Evolutionary conservation across 2,888 invertebrate genomes (phyloP), one percentile per base, ranked within the genome.

Genomic region (Willowsia nigromaculata): DNA sequence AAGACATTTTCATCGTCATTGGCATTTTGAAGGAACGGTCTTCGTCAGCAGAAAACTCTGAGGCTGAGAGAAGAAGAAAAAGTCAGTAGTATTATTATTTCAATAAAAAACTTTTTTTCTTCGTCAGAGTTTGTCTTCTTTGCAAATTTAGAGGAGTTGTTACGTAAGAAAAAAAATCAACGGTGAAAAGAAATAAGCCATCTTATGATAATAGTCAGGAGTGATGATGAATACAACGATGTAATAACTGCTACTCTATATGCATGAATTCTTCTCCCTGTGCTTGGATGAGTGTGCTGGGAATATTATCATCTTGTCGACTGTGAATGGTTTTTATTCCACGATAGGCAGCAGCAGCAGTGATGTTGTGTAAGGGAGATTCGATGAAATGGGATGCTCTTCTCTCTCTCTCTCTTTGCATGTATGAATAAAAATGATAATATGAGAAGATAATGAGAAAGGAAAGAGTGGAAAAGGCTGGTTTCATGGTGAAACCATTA

Each of bases 221-320:
- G 62, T 62, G 62, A 82, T 82, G 81, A 82, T 82, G 81, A 82
- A 82, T 82, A 82, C 81, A 62, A 62, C 81, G 81, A 82, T 53
- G 76, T 76, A 76, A 76, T 76, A 76, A 76, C 47, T 76, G 76
- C 76, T 76, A 76, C 76, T 76, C 76, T 76, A 50, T 76, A 76
- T 76, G 76, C 76, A 76, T 76, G 76, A 53, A 76, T 50, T 76
- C 74, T 50, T 50, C 30, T 25, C 22, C 43, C 43, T 18, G 5
- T 65, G 53, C 76, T 76, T 53, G 5, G 27, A 47, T 47, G 25
- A 27, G 13, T 47, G 47, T 50, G 15, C 27, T 27, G 71, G 22
- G 25, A 71, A 71, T 71, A 71, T 71, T 71, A 43, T 25, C 71
- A 18, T 43, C 43, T 13, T 43, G 9, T 13, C 30, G 40, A 62